Base-by-base conservation (phyloP, 2,888 invertebrate genomes). In the Timema podura region DNA sequence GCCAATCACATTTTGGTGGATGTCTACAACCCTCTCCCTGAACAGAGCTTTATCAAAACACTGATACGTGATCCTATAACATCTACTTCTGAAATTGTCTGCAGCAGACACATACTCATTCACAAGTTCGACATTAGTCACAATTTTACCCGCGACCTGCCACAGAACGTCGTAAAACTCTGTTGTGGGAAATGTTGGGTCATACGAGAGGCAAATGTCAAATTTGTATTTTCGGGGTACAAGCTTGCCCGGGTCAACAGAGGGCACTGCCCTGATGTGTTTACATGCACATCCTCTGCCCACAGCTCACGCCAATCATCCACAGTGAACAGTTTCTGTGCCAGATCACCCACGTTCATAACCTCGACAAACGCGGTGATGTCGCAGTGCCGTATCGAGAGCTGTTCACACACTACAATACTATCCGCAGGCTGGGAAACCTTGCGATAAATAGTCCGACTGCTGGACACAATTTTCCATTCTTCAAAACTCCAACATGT, bases 11-110 rank as follows among this genome's bases (percentile, higher is more conserved):
- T 78, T 78, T 69, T 78, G 74, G 75, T 82, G 82, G 48, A 81
- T 75, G 64, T 79, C 73, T 45, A 82, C 77, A 45, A 80, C 78
- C 75, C 79, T 76, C 68, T 77, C 75, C 71, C 80, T 78, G 71
- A 78, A 75, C 65, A 83, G 74, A 45, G 82, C 80, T 45, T 78
- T 70, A n/a, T 73, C 73, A 68, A 76, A 75, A n/a, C 81, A 80
- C 71, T 76, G 77, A 72, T 83, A 83, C 48, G 72, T 77, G 70
- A 83, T 79, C 73, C 79, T 79, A 71, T 79, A 81, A 66, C 82
- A 82, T 68, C 75, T 76, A 44, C 78, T 78, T 15, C 76, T 75
- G 51, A 76, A 74, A 7, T 72, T 75, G 48, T 75, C 72, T 13
- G 78, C 72, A 30, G 30, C 30, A 73, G 78, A 79, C 65, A 72